phyloP scores from a whole-genome alignment of 1,140 invertebrate genomes.

The Drosophila nannoptera region DNA sequence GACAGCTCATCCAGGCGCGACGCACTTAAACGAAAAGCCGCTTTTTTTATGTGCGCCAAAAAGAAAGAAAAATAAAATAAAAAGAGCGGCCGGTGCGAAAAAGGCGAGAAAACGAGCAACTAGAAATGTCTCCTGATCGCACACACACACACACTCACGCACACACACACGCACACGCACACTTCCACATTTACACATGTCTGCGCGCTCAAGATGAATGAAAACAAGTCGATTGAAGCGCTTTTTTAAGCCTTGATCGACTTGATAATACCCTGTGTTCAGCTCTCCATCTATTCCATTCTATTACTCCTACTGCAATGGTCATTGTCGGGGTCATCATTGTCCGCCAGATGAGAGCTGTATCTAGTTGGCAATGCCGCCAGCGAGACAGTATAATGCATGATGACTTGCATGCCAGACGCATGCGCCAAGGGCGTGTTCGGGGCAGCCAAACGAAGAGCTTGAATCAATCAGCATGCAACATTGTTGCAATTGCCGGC shows the following conservation, averaged over 20 bases:
- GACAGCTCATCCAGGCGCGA: conserved; percentile 44
- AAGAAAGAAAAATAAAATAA: conserved; percentile 32
- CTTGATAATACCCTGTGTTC: not conserved
- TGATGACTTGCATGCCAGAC: conserved; percentile 23
- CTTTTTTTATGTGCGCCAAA: conserved; percentile 62
- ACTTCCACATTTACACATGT: conserved; percentile 2
- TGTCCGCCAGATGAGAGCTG: not conserved
- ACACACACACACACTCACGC: not conserved
- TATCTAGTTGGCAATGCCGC: not conserved
- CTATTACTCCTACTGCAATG: conserved; percentile 4
- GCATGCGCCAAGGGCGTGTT: conserved; percentile 33
- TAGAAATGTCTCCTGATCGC: conserved; percentile 56
- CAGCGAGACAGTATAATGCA: not conserved
- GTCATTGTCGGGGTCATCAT: not conserved
- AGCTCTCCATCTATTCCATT: too few relatives aligned
- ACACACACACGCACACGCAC: not conserved
- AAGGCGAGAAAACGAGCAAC: conserved; percentile 53
- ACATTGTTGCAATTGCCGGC: conserved; percentile 13
- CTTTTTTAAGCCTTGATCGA: not conserved
- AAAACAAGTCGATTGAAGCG: conserved; percentile 29
- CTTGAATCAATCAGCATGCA: conserved; percentile 7
- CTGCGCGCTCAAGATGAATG: conserved; percentile 32
- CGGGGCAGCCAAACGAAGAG: not conserved
- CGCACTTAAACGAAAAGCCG: conserved; percentile 61
- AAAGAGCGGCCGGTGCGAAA: conserved; percentile 41